These are phyloP conservation scores for Ctenoplectra terminalis DNA, from an alignment of 1,140 invertebrate genomes.

Conservation along the genomic window DNA sequence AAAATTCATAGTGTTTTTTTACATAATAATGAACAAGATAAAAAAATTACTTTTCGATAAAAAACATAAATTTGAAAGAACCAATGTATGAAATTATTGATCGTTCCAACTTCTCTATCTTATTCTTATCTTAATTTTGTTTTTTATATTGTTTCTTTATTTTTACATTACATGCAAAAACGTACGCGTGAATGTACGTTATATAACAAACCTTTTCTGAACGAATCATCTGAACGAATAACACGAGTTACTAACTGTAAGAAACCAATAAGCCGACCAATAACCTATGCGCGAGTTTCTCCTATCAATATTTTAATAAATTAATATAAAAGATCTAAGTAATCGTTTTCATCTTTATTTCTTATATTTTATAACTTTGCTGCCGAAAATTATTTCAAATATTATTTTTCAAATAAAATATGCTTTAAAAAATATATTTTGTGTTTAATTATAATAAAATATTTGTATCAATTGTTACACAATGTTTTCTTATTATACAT, in stretches of 20 bases:
- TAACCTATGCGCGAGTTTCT: too few species aligned
- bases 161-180: neutral
- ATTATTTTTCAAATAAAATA: too few species aligned
- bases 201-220: neutral
- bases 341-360: too few species aligned
- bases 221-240: too few species aligned
- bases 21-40: too few species aligned
- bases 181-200: conserved; percentile 2
- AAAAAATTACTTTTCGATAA: too few species aligned
- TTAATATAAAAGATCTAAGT: too few species aligned
- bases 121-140: neutral
- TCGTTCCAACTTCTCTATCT: too few species aligned
- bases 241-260: neutral
- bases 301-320: neutral
- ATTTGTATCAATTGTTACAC: neutral
- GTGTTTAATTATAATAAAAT: neutral
- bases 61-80: too few species aligned
- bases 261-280: neutral
- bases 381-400: neutral
- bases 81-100: too few species aligned
- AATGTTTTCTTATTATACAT: neutral
- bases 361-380: too few species aligned
- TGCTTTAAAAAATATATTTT: neutral
- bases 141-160: neutral
- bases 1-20: too few species aligned